phyloP scores from a whole-genome alignment of 2,888 invertebrate species.

The Xestia ashworthii region DNA sequence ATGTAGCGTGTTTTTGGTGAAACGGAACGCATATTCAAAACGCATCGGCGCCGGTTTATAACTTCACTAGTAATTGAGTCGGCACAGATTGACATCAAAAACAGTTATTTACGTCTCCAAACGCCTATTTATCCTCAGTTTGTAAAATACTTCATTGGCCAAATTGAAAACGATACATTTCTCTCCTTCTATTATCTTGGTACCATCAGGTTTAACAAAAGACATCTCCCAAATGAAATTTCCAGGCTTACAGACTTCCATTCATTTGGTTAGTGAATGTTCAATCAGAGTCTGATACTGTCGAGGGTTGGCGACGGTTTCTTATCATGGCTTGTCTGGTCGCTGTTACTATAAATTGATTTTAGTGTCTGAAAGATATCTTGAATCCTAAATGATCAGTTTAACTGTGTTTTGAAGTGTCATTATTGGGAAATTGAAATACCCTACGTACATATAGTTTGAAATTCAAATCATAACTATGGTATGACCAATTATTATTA shows the following conservation, averaged over 20 bases:
- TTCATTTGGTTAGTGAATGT: constrained; percentile 41
- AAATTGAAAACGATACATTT: constrained; percentile 40
- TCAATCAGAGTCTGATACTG: constrained; percentile 50
- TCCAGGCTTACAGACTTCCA: constrained; percentile 5
- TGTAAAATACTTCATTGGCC: constrained; percentile 12
- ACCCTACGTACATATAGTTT: background rate
- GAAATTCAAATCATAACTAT: background rate
- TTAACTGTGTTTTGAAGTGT: background rate
- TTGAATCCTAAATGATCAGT: constrained; percentile 3
- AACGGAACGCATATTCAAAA: too few relatives aligned
- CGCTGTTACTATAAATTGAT: constrained; percentile 19
- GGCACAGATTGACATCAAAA: constrained; percentile 1
- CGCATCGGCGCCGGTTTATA: too few relatives aligned
- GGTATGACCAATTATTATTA: background rate
- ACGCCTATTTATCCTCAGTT: background rate
- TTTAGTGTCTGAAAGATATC: constrained; percentile 2
- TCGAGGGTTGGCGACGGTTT: constrained; percentile 11
- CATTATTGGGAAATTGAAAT: background rate
- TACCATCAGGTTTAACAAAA: constrained; percentile 38
- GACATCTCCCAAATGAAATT: constrained; percentile 31
- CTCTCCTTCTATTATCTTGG: constrained; percentile 26
- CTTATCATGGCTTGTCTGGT: constrained; percentile 27
- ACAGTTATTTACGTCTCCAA: background rate
- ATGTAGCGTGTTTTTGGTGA: too few relatives aligned
- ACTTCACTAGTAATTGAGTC: background rate